These are phyloP conservation scores for Pinctada fucata DNA, from an alignment of 2,888 invertebrate species.

Conservation along the genomic window DNA sequence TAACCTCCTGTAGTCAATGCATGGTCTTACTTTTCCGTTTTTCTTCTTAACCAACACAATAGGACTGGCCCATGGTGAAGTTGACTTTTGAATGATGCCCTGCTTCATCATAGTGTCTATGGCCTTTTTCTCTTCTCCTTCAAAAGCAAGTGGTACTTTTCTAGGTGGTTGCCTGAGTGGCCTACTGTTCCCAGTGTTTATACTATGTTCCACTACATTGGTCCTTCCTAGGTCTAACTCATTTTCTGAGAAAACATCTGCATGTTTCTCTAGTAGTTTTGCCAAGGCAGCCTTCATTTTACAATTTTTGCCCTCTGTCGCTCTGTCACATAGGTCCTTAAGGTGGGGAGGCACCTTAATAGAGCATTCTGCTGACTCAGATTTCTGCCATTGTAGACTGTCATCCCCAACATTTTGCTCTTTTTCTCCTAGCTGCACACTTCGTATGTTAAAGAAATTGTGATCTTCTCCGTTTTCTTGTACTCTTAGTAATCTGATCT, in stretches of 20 bases:
- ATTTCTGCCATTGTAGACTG: not conserved
- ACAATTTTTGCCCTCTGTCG: not conserved
- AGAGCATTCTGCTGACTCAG: not conserved
- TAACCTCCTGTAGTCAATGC: conserved; percentile 23
- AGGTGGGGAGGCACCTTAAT: conserved; percentile 20
- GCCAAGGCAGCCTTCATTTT: conserved; percentile 29
- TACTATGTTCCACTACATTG: conserved; percentile 36
- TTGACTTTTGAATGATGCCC: conserved; percentile 31
- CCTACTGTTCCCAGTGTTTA: conserved; percentile 34
- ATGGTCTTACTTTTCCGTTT: conserved; percentile 29
- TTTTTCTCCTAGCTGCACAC: conserved; percentile 3
- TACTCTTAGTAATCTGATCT: not conserved
- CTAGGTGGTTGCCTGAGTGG: conserved; percentile 37
- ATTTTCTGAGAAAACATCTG: conserved; percentile 37
- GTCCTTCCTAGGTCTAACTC: conserved; percentile 43
- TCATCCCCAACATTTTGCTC: too few species aligned
- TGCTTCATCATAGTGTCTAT: conserved; percentile 18
- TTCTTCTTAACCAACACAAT: conserved; percentile 22
- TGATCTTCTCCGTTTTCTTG: conserved; percentile 1
- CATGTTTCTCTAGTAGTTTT: conserved; percentile 14
- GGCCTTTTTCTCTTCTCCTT: conserved; percentile 37
- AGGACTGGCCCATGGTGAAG: conserved; percentile 39
- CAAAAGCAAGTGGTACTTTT: conserved; percentile 41
- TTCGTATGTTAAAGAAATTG: conserved; percentile 1
- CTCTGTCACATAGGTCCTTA: conserved; percentile 4